These are phyloP conservation scores for Cynopterus sphinx DNA, from an alignment of 2,797 vertebrate genomes.

Conservation along the genomic window DNA sequence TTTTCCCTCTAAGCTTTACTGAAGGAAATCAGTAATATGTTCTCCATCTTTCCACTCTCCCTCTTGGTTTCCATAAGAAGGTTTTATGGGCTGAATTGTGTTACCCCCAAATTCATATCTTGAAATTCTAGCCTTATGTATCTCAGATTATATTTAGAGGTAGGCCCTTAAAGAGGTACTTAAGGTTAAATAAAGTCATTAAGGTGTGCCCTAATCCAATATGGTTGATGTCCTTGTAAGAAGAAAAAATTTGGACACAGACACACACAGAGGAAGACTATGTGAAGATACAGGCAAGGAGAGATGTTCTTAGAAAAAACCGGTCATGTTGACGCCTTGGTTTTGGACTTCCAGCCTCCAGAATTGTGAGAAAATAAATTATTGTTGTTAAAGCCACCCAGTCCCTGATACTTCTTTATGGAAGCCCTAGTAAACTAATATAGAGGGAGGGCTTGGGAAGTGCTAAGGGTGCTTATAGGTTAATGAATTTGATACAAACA, in stretches of 20 bases:
- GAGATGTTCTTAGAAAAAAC: neutral
- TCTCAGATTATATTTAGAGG: neutral
- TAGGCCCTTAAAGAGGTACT: neutral
- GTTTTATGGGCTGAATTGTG: neutral
- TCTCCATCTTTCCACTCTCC: neutral
- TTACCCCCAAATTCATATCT: neutral
- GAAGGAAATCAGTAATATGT: neutral
- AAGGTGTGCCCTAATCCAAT: neutral
- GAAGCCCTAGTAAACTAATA: neutral
- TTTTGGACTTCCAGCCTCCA: neutral
- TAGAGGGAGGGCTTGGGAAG: neutral
- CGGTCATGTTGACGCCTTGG: neutral
- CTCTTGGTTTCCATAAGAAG: neutral
- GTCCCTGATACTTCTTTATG: neutral
- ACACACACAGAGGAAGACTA: neutral
- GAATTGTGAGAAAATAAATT: neutral
- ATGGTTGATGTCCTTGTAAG: neutral
- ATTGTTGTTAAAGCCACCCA: neutral
- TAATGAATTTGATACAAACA: neutral
- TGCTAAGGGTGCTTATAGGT: neutral
- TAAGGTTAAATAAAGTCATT: neutral
- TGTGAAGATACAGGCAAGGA: neutral
- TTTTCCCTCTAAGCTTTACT: neutral
- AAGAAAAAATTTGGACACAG: neutral
- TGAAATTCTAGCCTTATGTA: neutral